phyloP scores from a whole-genome alignment of 2,888 invertebrate species.

The Chloroclysta siterata region DNA sequence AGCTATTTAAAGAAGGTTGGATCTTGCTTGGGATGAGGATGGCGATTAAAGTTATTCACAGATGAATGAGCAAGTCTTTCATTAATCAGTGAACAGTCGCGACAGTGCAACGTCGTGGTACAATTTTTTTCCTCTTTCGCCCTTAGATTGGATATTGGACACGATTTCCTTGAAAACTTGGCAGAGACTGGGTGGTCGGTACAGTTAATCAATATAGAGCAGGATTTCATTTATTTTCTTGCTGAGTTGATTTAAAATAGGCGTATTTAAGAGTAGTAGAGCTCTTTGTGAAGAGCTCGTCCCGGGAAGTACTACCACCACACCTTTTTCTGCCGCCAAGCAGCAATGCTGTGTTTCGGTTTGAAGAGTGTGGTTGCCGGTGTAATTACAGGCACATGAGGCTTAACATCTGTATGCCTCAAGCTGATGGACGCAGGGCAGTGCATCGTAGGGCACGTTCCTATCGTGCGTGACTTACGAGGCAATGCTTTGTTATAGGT shows the following conservation, averaged over 20 bases:
- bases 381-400: too few relatives aligned
- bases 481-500: too few relatives aligned
- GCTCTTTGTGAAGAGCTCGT: too few relatives aligned
- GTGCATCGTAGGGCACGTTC: too few relatives aligned
- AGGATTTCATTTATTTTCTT: constrained; percentile 20
- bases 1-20: not conserved
- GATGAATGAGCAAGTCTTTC: constrained; percentile 75
- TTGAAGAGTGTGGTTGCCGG: too few relatives aligned
- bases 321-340: too few relatives aligned
- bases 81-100: constrained; percentile 83
- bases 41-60: constrained; percentile 60
- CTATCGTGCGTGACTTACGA: too few relatives aligned
- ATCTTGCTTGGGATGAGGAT: constrained; percentile 22
- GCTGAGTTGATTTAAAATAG: constrained; percentile 40
- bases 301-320: too few relatives aligned
- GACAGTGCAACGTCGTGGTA: constrained; percentile 81
- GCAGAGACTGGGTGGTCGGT: constrained; percentile 75
- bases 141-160: constrained; percentile 83
- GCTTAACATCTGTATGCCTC: too few relatives aligned
- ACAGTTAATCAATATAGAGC: constrained; percentile 42
- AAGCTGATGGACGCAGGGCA: too few relatives aligned
- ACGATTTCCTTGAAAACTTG: constrained; percentile 80
- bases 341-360: too few relatives aligned
- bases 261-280: too few relatives aligned
- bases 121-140: constrained; percentile 81